A percentile compares a stretch with the other conserved stretches of the same genome.
These are phyloP conservation scores for Glareola pratincola DNA, from an alignment of 2,113 vertebrate species.

Conservation along the genomic window DNA sequence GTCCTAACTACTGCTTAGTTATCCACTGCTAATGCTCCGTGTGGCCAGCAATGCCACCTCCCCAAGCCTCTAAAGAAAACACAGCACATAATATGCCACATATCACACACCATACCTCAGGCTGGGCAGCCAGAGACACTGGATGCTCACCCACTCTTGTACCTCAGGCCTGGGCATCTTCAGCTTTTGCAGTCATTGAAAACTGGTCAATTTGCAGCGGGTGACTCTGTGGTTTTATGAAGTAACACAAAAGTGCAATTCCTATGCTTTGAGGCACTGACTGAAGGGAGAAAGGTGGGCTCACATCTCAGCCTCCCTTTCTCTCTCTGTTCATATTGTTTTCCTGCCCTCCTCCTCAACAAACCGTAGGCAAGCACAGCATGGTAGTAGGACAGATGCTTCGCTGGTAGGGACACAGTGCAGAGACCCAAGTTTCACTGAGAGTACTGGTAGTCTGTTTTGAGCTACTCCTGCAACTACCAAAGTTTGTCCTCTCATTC, in stretches of 20 bases:
- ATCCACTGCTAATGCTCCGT: neutral
- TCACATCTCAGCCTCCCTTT: neutral
- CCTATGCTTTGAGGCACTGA: neutral
- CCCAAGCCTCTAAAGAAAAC: neutral
- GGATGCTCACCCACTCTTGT: neutral
- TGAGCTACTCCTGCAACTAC: neutral
- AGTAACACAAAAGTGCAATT: neutral
- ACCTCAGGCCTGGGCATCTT: neutral
- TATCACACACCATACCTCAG: neutral
- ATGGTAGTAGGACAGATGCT: neutral
- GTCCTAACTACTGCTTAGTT: neutral
- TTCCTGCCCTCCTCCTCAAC: neutral
- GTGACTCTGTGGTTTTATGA: neutral
- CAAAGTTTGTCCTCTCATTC: neutral
- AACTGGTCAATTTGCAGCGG: neutral
- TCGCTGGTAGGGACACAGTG: neutral
- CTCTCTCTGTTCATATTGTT: neutral
- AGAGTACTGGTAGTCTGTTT: neutral
- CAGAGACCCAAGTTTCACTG: neutral
- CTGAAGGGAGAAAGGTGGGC: too few relatives aligned
- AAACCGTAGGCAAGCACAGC: neutral
- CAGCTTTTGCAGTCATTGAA: neutral
- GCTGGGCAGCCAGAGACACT: neutral
- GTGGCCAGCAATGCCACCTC: neutral
- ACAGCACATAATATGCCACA: neutral